These are phyloP conservation scores for Pemphigus obesinymphae DNA, from an alignment of 1,140 invertebrate genomes.

Conservation along the genomic window DNA sequence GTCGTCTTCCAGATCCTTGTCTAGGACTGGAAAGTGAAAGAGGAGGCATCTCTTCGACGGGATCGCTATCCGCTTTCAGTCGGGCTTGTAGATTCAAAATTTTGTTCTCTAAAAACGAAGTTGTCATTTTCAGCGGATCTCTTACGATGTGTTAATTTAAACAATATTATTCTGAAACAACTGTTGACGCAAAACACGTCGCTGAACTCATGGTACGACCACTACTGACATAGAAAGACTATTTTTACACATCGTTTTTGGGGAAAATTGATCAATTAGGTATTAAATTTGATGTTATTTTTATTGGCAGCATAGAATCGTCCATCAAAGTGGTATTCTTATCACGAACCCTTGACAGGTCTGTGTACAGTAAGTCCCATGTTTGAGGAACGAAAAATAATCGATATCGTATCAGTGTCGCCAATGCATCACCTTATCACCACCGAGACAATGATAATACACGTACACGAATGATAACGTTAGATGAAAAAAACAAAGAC, in stretches of 20 bases:
- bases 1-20: conserved; percentile 46
- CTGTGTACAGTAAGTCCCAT: neutral
- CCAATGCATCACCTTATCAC: neutral
- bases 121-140: conserved; percentile 45
- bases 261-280: conserved; percentile 12
- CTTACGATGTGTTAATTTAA: neutral
- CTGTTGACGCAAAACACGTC: neutral
- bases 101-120: conserved; percentile 57
- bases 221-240: neutral
- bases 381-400: neutral
- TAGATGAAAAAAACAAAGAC: neutral
- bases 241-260: conserved; percentile 7
- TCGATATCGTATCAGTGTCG: neutral
- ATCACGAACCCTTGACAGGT: conserved; percentile 19
- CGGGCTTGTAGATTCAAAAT: conserved; percentile 62
- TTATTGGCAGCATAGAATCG: neutral
- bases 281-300: conserved; percentile 14
- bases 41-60: conserved; percentile 53
- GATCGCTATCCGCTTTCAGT: conserved; percentile 62
- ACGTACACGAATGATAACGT: conserved; percentile 33
- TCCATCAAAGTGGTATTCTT: conserved; percentile 17
- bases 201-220: neutral
- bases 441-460: conserved; percentile 15
- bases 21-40: conserved; percentile 43
- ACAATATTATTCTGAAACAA: neutral